Base-by-base conservation (phyloP, 2,888 invertebrate species). In the Xestobium rufovillosum region DNA sequence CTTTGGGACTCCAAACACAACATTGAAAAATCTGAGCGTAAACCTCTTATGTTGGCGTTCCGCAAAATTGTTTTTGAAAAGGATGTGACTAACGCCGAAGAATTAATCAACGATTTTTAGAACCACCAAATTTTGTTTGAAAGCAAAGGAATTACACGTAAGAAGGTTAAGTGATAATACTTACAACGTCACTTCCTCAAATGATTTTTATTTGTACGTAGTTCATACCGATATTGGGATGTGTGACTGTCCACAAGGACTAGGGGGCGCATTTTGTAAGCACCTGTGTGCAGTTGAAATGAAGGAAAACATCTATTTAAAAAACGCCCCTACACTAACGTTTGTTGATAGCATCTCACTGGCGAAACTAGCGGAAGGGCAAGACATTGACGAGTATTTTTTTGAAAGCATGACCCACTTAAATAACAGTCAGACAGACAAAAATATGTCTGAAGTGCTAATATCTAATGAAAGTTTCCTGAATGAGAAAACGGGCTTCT, bases 321-420 rank as follows among this genome's bases (percentile, higher is more conserved):
- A 6, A n/a, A 19, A 19, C 23, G 23, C 23, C 23, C 23, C 23
- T 19, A 8, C n/a, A 31, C 13, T 31, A 8, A 31, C 13, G 6
- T 8, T 9, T 4, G 4, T 8, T 14, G 31, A 31, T 15, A 19
- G n/a, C 6, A 19, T 8, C 6, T 8, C n/a, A n/a, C n/a, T 19
- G n/a, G 23, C 23, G n/a, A 19, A 19, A n/a, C n/a, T 19, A 19
- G 23, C 23, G 6, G 6, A 19, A 19, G n/a, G n/a, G 6, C 6
- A 8, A n/a, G 23, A 19, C 23, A 8, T 19, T 8, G 23, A 19
- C 23, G 23, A 19, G n/a, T 19, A n/a, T 19, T n/a, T 19, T 19
- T 19, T 19, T n/a, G 23, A 19, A 6, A 19, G 23, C 23, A 19
- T n/a, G n/a, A n/a, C 23, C 6, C 23, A 6, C 23, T 8, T 19